Evolutionary conservation across 2,888 invertebrate genomes (phyloP).

Genomic region (Nasonia oneida): DNA sequence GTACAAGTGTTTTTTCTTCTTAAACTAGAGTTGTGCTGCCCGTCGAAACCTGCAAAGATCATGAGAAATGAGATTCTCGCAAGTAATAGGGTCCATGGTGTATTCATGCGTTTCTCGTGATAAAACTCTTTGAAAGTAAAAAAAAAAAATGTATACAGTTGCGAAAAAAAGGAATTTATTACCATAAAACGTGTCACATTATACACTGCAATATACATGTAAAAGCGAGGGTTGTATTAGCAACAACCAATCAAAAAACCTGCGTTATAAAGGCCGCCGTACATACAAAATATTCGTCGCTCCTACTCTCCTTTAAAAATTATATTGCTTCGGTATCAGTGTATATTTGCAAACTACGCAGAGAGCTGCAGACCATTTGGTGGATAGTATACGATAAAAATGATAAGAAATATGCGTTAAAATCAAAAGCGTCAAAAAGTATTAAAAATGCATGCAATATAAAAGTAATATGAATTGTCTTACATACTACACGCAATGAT

Average conservation of each 20-base stretch:
- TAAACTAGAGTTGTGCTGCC: slow-evolving; percentile 81
- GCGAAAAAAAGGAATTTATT: not conserved
- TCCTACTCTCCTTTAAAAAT: not conserved
- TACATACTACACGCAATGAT: not conserved
- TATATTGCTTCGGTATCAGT: not conserved
- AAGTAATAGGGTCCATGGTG: not conserved
- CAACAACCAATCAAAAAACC: not conserved
- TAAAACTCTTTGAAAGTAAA: not conserved
- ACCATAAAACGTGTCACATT: not conserved
- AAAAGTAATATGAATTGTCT: not conserved
- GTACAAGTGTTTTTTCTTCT: slow-evolving; percentile 84
- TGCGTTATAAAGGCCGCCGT: not conserved
- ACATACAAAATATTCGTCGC: slow-evolving; percentile 2
- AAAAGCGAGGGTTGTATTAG: not conserved
- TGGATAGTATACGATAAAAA: not conserved
- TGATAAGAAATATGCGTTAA: not conserved
- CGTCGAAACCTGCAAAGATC: slow-evolving; percentile 77
- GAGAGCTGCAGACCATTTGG: not conserved
- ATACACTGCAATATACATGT: not conserved
- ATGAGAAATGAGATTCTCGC: not conserved
- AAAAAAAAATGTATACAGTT: not conserved
- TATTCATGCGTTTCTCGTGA: not conserved
- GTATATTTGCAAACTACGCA: not conserved
- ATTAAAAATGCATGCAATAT: not conserved
- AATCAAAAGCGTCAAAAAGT: not conserved